Evolutionary conservation across 2,888 invertebrate species (phyloP).

Genomic region (Conomelus anceps): DNA sequence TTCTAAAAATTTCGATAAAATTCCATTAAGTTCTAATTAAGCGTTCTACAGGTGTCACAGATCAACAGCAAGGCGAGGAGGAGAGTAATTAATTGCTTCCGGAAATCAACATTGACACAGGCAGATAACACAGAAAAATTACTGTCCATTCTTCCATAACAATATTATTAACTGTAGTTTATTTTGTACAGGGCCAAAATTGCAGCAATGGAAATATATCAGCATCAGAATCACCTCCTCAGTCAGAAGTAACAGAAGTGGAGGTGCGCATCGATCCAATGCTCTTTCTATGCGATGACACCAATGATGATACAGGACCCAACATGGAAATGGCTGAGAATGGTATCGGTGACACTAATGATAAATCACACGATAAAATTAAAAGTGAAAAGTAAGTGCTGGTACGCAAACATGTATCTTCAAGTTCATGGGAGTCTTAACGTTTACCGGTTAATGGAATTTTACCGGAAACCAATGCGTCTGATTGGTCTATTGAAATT

Average conservation of each 20-base stretch:
- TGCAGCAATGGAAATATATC: background rate
- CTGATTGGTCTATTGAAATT: no score
- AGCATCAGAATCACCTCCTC: background rate
- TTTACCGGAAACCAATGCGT: no score
- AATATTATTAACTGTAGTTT: background rate
- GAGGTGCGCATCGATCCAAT: conserved; percentile 64
- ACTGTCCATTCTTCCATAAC: background rate
- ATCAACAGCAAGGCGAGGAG: no score
- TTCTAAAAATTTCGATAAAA: no score
- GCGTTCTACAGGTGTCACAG: no score
- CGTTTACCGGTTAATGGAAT: no score
- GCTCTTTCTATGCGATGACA: conserved; percentile 48
- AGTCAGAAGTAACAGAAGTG: conserved; percentile 45
- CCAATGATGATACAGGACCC: conserved; percentile 30
- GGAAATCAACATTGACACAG: no score
- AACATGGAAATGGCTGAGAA: background rate
- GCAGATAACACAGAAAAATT: background rate
- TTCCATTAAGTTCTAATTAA: no score
- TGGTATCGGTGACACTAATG: background rate
- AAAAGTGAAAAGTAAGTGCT: background rate
- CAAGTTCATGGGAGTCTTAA: no score
- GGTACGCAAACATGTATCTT: background rate
- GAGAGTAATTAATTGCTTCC: no score
- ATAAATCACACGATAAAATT: background rate
- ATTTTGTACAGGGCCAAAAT: conserved; percentile 2